These are phyloP conservation scores for Mythimna loreyi DNA, from an alignment of 2,888 invertebrate genomes.

Conservation along the genomic window DNA sequence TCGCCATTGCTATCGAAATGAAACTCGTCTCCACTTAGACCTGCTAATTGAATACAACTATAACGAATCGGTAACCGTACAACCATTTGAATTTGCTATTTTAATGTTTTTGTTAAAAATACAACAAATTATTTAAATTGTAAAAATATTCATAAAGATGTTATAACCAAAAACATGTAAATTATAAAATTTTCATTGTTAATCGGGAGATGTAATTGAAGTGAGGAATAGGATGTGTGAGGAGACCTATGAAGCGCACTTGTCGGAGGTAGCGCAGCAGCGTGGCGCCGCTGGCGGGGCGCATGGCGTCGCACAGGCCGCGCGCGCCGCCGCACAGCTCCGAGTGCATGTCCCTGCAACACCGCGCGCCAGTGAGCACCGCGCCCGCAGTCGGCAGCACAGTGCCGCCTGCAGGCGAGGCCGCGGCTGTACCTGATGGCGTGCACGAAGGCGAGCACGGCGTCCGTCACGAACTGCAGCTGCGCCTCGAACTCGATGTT, in stretches of 20 bases:
- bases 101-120: not conserved
- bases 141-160: not conserved
- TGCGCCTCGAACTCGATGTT: slow-evolving; percentile 97
- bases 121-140: not conserved
- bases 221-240: slow-evolving; percentile 7
- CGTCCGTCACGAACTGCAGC: slow-evolving; percentile 98
- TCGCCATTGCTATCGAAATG: slow-evolving; percentile 97
- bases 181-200: not conserved
- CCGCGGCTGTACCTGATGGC: slow-evolving; percentile 93
- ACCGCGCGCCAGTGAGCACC: not conserved
- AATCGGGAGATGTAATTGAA: not conserved
- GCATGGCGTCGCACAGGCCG: slow-evolving; percentile 97
- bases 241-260: slow-evolving; percentile 92
- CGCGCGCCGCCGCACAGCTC: slow-evolving; percentile 94
- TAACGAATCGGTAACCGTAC: not conserved
- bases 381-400: not conserved
- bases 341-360: slow-evolving; percentile 95
- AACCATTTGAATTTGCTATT: not conserved
- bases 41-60: slow-evolving; percentile 84
- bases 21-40: slow-evolving; percentile 97
- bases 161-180: not conserved
- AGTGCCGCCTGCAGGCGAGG: no score
- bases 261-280: slow-evolving; percentile 96
- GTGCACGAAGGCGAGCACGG: slow-evolving; percentile 97
- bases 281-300: slow-evolving; percentile 96